Percentiles rank a stretch among this genome's conserved stretches.
These are phyloP conservation scores for Rhyacophila brunnea DNA, from an alignment of 1,140 invertebrate species.

Conservation along the genomic window DNA sequence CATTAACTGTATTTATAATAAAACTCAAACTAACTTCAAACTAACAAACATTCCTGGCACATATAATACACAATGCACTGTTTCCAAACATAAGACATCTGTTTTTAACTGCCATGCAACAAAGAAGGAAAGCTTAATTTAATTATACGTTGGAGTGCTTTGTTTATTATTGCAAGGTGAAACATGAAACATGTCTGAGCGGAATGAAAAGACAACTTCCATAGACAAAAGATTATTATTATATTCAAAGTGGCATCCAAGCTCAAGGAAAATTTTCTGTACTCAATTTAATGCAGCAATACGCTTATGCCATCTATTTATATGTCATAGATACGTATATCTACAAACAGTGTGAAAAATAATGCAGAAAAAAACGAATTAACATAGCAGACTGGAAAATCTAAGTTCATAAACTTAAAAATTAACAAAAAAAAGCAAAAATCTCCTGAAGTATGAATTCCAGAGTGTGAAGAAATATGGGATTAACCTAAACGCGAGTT, in stretches of 20 bases:
- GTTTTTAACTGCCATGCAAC: slow-evolving; percentile 4
- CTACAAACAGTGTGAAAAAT: too few species aligned
- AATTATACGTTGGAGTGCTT: slow-evolving; percentile 19
- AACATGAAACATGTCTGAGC: slow-evolving; percentile 17
- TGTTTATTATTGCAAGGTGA: slow-evolving; percentile 22
- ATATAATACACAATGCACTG: neutral
- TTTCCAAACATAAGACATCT: slow-evolving; percentile 4
- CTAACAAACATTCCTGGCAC: neutral
- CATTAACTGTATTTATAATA: neutral
- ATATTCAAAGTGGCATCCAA: slow-evolving; percentile 16
- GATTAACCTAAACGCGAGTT: too few species aligned
- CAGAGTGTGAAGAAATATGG: too few species aligned
- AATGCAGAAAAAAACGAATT: too few species aligned
- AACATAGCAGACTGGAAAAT: too few species aligned
- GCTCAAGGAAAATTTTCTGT: slow-evolving; percentile 10
- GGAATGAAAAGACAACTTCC: slow-evolving; percentile 17
- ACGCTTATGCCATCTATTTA: neutral
- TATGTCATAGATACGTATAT: too few species aligned
- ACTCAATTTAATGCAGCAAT: slow-evolving; percentile 18
- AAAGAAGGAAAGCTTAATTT: slow-evolving; percentile 19
- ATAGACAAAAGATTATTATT: slow-evolving; percentile 13
- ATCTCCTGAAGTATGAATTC: too few species aligned
- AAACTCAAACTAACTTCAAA: neutral
- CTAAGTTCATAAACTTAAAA: too few species aligned
- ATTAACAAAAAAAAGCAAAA: too few species aligned